These are phyloP conservation scores for Drosophila athabasca DNA, from an alignment of 1,140 invertebrate genomes.

Conservation along the genomic window DNA sequence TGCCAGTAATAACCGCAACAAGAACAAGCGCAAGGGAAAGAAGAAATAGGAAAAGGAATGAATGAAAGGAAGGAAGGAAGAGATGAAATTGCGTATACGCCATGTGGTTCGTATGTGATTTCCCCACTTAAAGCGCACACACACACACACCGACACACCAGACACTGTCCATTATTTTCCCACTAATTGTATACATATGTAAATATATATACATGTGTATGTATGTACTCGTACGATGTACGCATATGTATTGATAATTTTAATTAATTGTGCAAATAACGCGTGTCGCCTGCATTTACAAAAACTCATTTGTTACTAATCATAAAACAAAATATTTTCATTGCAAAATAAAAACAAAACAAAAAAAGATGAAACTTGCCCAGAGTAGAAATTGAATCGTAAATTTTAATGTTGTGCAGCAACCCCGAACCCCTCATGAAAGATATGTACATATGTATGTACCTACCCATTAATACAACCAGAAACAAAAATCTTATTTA, in stretches of 20 bases:
- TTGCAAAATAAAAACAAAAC: slow-evolving; percentile 36
- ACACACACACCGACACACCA: slow-evolving; percentile 15
- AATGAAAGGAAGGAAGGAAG: background rate
- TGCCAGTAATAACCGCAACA: slow-evolving; percentile 54
- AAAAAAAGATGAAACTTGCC: slow-evolving; percentile 1
- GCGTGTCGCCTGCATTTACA: slow-evolving; percentile 67
- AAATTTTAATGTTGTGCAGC: slow-evolving; percentile 47
- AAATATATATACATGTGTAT: slow-evolving; percentile 15
- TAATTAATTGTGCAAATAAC: slow-evolving; percentile 80
- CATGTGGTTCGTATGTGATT: slow-evolving; percentile 62
- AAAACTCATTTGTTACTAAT: slow-evolving; percentile 80
- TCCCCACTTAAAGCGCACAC: slow-evolving; percentile 29
- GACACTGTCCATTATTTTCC: slow-evolving; percentile 33
- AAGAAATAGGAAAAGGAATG: slow-evolving; percentile 55
- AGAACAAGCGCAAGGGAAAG: slow-evolving; percentile 75
- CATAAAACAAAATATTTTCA: slow-evolving; percentile 44
- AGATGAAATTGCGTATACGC: slow-evolving; percentile 58
- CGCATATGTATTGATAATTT: slow-evolving; percentile 56
- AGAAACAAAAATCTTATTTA: slow-evolving; percentile 77
- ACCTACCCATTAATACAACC: slow-evolving; percentile 32
- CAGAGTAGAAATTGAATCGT: slow-evolving; percentile 32
- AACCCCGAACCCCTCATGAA: slow-evolving; percentile 19
- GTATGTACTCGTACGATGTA: slow-evolving; percentile 28
- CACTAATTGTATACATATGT: slow-evolving; percentile 41
- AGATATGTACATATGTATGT: slow-evolving; percentile 16